Base-by-base conservation (phyloP, 2,797 vertebrate genomes). In the Oophaga sylvatica region DNA sequence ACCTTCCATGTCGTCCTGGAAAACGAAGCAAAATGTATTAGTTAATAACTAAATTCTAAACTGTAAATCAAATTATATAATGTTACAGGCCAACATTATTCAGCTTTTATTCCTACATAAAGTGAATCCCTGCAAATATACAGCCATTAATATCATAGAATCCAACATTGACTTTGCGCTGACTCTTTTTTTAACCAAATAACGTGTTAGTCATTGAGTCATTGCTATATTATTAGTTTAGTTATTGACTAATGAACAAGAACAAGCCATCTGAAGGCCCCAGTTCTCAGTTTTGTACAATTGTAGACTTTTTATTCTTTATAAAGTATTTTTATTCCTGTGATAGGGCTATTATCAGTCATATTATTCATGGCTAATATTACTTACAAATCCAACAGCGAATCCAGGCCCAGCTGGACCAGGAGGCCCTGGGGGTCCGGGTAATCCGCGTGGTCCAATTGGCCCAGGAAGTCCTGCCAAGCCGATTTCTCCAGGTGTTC, bases 1-100 rank as follows among this genome's bases (percentile, higher is more conserved):
- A 12, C 95, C 96, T 90, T 99, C 98, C 97, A 98, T 97, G 91
- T 99, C 98, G 0, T 96, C 96, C 98, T 99, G 85, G 57, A 90
- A 86, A 85, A 12, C 17, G 19, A 75, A 26, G 10, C 22, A 15
- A 15, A 77, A 56, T 48, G 20, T 73, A 35, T 75, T 75, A 48
- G 1, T 53, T 8, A 53, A 11, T 53, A 75, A 75, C 22, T 5
- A 10, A 45, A 22, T 75, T 48, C 1, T 48, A 12, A 53, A 22
- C 9, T 6, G 11, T 53, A 35, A 41, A 9, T 15, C 31, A 68
- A 68, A 6, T 41, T 35, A 70, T 17, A 35, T 35, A 70, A 4
- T 15, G 8, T 16, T 2, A 35, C n/a, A n/a, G 56, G 53, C 12
- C 53, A 53, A n/a, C 2, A 6, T 15, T n/a, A 77, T 77, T 77